Evolutionary conservation across 2,113 vertebrate genomes (phyloP), one percentile per base, ranked within the genome.

Genomic region (Nibea coibor): DNA sequence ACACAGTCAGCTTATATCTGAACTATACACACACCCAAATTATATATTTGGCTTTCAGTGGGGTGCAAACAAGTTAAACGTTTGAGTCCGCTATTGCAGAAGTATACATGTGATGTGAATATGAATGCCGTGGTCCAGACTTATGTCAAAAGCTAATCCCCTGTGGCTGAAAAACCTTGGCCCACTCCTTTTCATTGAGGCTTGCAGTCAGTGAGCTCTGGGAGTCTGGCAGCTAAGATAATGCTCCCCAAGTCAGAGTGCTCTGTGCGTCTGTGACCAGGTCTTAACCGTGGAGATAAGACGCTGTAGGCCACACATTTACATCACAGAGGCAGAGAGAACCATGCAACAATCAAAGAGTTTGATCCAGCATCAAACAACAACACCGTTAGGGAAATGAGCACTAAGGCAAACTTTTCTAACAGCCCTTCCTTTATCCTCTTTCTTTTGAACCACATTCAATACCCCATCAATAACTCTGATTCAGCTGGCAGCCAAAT

Each of bases 181-280:
- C 80, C 78, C 64, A 39, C 62, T 91, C 80, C 82, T 88, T 89
- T 93, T 86, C 87, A 89, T 87, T 82, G 80, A 31, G 79, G 82
- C 72, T 84, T 83, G 81, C 87, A 81, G 84, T 85, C 81, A 80
- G 77, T 82, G 85, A 90, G 83, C 68, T 71, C 68, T 79, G 77
- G 63, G 77, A 88, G 92, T 93, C 94, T 94, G 93, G 93, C 82
- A 80, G 86, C 87, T 86, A 89, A 93, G 93, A 93, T 94, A 94
- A 94, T 93, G 89, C 56, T 80, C 68, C 53, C 72, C n/a, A 65
- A 88, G 84, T 88, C 88, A 85, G 71, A 80, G 85, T 35, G 79
- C 51, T 35, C 51, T 70, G 82, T 77, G 74, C 71, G 78, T 88
- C 85, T 89, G 74, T 84, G 82, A 87, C 85, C 83, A 76, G 78